These are phyloP conservation scores for Cryptocephalus moraei DNA, from an alignment of 2,888 invertebrate species.

Conservation along the genomic window DNA sequence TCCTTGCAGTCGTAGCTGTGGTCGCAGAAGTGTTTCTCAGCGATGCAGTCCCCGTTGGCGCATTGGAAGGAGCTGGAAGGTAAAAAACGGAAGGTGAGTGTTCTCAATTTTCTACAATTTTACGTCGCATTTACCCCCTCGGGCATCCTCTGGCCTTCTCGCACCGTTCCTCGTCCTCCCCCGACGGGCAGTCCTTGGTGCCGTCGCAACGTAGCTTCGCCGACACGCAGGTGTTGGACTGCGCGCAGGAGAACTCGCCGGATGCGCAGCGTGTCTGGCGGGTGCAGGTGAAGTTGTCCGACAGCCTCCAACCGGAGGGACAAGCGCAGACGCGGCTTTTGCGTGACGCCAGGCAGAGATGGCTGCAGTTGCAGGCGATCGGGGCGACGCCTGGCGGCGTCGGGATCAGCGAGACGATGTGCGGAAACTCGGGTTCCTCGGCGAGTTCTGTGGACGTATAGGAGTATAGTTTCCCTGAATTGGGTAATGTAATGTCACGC, in stretches of 20 bases:
- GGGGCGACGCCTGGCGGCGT: constrained; percentile 19
- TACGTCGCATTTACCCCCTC: constrained; percentile 34
- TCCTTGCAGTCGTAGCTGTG: constrained; percentile 45
- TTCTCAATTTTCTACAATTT: no score
- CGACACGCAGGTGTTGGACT: constrained; percentile 40
- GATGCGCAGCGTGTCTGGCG: constrained; percentile 39
- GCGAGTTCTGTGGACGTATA: constrained; percentile 24
- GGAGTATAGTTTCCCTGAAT: no score
- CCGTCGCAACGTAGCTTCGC: constrained; percentile 30
- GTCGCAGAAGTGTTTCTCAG: constrained; percentile 39
- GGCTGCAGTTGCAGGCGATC: constrained; percentile 55
- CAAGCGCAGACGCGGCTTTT: constrained; percentile 45
- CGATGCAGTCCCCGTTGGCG: constrained; percentile 35
- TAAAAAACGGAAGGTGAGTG: background rate
- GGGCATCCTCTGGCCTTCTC: constrained; percentile 32
- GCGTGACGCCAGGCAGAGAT: constrained; percentile 54
- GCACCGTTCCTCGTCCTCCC: constrained; percentile 36
- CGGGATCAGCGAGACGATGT: constrained; percentile 42
- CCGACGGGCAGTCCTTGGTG: constrained; percentile 28
- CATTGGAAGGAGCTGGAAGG: constrained; percentile 35
- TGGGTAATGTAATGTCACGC: no score
- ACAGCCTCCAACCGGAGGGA: constrained; percentile 52
- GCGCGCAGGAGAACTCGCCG: constrained; percentile 36
- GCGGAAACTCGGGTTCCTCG: constrained; percentile 32
- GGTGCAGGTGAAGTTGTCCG: constrained; percentile 48